Conservation (phyloP, 2,888 invertebrate genomes). For the Salticus scenicus region DNA sequence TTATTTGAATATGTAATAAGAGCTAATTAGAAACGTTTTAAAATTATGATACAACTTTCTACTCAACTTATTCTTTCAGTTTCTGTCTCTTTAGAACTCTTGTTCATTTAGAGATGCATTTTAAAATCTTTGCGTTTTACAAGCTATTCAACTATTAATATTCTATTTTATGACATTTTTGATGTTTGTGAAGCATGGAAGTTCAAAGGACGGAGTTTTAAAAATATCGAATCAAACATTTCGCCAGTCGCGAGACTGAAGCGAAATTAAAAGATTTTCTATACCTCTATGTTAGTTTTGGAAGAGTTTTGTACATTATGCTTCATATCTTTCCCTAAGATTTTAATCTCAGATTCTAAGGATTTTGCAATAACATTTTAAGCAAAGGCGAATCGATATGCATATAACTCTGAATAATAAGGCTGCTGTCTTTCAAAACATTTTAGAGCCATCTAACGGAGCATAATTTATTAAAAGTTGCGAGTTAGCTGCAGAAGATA, state of each 20-base stretch:
- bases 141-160: background rate
- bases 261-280: conserved; percentile 15
- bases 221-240: conserved; percentile 5
- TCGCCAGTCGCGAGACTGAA: background rate
- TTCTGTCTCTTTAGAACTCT: too few species aligned
- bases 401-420: background rate
- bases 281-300: conserved; percentile 8
- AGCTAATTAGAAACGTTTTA: too few species aligned
- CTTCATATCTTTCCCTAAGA: conserved; percentile 10
- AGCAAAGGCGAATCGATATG: conserved; percentile 27
- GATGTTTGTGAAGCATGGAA: background rate
- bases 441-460: background rate
- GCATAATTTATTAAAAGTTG: background rate
- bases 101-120: too few species aligned
- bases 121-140: background rate
- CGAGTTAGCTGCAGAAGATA: too few species aligned
- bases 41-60: too few species aligned
- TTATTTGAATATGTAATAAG: too few species aligned
- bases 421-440: background rate
- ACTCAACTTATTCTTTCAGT: too few species aligned
- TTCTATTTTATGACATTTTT: conserved; percentile 9
- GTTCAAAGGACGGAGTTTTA: conserved; percentile 1
- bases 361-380: conserved; percentile 35
- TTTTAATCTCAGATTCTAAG: conserved; percentile 38
- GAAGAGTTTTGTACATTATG: background rate